These are phyloP conservation scores for Danionella dracula DNA, from an alignment of 2,797 vertebrate genomes.

Conservation along the genomic window DNA sequence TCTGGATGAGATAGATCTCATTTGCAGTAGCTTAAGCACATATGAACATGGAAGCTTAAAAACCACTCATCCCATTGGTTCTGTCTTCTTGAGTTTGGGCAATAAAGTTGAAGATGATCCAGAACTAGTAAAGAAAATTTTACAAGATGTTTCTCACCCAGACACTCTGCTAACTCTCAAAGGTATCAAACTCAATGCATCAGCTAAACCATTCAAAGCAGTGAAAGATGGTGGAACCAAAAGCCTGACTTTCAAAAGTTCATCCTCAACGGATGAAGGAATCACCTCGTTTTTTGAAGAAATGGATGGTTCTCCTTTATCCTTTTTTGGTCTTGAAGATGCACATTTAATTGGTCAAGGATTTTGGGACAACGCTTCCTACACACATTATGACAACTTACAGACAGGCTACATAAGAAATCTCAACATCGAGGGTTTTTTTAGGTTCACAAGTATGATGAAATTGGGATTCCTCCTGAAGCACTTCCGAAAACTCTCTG, in stretches of 20 bases:
- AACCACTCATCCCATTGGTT: slow-evolving; percentile 42
- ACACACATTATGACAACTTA: slow-evolving; percentile 21
- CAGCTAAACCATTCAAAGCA: neutral
- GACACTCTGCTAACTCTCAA: slow-evolving; percentile 56
- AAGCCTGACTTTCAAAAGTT: slow-evolving; percentile 55
- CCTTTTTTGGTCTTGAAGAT: slow-evolving; percentile 53
- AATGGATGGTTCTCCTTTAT: slow-evolving; percentile 37
- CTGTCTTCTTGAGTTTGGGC: slow-evolving; percentile 50
- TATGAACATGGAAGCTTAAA: slow-evolving; percentile 58
- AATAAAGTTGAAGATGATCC: neutral
- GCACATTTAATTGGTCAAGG: slow-evolving; percentile 58
- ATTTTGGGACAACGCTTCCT: fast-evolving
- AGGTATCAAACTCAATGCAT: slow-evolving; percentile 25
- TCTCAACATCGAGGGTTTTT: slow-evolving; percentile 53
- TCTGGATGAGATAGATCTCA: slow-evolving; percentile 63
- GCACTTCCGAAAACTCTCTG: slow-evolving; percentile 52
- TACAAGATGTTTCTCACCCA: slow-evolving; percentile 58
- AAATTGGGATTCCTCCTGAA: slow-evolving; percentile 37
- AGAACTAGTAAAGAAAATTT: slow-evolving; percentile 42
- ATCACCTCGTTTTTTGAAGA: slow-evolving; percentile 22
- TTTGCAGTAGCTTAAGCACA: slow-evolving; percentile 49
- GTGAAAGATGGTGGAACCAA: slow-evolving; percentile 23
- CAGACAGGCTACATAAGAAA: slow-evolving; percentile 48
- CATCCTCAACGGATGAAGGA: slow-evolving; percentile 48
- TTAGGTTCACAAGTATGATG: slow-evolving; percentile 54